Percentiles rank a stretch among this genome's conserved stretches.
phyloP scores from a whole-genome alignment of 2,797 vertebrate species.

The Sebastes taczanowskii region DNA sequence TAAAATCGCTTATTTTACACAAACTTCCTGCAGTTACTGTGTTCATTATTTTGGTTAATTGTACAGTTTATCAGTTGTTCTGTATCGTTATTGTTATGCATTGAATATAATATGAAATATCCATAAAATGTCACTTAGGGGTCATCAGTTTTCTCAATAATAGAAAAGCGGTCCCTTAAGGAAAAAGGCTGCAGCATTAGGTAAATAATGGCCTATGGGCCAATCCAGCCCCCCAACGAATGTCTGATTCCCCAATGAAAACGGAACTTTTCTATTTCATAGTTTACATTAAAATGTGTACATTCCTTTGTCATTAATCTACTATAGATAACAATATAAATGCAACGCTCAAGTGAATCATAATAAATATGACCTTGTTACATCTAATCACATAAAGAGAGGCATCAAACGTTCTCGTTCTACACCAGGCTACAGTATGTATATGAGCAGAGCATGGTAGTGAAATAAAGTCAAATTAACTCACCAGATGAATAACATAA shows the following conservation, averaged over 20 bases:
- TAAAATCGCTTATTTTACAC: rapidly evolving
- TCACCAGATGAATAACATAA: neutral
- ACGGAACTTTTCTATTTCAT: neutral
- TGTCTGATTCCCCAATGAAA: neutral
- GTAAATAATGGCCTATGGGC: too few relatives aligned
- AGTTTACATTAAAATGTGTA: neutral
- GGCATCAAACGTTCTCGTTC: neutral
- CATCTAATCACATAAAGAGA: neutral
- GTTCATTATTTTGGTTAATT: too few relatives aligned
- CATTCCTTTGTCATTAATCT: neutral
- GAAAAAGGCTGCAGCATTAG: too few relatives aligned
- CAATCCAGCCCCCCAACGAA: too few relatives aligned
- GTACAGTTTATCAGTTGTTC: too few relatives aligned
- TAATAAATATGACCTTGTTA: neutral
- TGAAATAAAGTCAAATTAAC: neutral
- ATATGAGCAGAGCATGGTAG: too few relatives aligned
- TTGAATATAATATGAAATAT: too few relatives aligned
- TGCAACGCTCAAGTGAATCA: neutral
- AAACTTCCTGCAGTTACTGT: too few relatives aligned
- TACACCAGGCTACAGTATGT: neutral
- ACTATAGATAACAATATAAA: neutral
- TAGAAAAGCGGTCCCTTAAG: neutral
- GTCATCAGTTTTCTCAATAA: too few relatives aligned
- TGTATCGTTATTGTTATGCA: too few relatives aligned
- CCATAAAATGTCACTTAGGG: too few relatives aligned